Conservation (phyloP, 2,797 vertebrate genomes). For the Enteromius unitaeniatus region DNA sequence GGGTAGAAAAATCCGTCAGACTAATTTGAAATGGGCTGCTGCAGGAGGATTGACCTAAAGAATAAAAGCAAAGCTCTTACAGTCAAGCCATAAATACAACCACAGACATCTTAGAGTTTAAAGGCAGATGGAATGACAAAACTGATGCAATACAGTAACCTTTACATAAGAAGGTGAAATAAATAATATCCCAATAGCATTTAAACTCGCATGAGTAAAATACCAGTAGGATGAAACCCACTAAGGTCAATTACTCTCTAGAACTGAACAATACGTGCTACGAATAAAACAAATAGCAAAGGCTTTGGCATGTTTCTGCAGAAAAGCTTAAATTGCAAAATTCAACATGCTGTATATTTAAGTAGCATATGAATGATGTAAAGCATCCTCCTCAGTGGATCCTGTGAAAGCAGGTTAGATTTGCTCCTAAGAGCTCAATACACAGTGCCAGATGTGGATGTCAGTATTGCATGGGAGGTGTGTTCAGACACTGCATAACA, state of each 20-base stretch:
- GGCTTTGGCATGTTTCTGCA: background rate
- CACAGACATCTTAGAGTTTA: slow-evolving; percentile 38
- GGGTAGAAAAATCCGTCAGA: slow-evolving; percentile 46
- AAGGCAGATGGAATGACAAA: slow-evolving; percentile 27
- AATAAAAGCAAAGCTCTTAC: slow-evolving; percentile 10
- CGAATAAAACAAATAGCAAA: background rate
- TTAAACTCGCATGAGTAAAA: background rate
- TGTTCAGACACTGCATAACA: slow-evolving; percentile 54
- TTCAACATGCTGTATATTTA: background rate
- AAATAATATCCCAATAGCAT: slow-evolving; percentile 10
- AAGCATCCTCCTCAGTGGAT: background rate
- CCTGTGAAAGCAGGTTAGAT: background rate
- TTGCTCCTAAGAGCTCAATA: slow-evolving; percentile 9
- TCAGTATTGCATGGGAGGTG: slow-evolving; percentile 29
- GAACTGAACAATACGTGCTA: background rate
- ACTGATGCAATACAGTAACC: slow-evolving; percentile 28
- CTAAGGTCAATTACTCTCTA: background rate
- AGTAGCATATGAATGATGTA: background rate
- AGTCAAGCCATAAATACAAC: slow-evolving; percentile 33
- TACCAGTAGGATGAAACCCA: background rate
- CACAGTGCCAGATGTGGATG: slow-evolving; percentile 43
- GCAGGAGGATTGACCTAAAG: background rate
- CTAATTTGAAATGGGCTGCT: slow-evolving; percentile 30
- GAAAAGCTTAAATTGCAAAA: background rate
- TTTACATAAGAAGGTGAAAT: slow-evolving; percentile 2